Conservation (phyloP, 2,797 vertebrate species). For the Mus caroli region DNA sequence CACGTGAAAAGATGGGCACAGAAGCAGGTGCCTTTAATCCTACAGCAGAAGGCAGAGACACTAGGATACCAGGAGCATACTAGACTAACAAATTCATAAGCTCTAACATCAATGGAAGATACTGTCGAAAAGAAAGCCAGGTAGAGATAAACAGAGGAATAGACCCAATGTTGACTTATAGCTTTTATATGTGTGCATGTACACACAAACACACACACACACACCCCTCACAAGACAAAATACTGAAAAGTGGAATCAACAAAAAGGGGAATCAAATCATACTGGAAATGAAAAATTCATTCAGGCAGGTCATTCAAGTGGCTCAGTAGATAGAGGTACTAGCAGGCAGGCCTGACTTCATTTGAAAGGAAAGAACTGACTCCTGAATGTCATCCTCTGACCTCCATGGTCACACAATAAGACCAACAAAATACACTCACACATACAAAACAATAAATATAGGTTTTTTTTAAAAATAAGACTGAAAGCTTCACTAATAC, state of each 20-base stretch:
- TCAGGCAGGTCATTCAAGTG: background rate
- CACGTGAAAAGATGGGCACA: background rate
- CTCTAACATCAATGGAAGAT: background rate
- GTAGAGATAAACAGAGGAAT: background rate
- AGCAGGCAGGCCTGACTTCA: background rate
- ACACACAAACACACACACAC: background rate
- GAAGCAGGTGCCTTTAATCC: background rate
- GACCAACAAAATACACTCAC: background rate
- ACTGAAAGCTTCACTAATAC: background rate
- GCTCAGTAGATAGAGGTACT: background rate
- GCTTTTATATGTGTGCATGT: background rate
- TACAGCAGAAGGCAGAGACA: background rate
- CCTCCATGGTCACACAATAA: background rate
- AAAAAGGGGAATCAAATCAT: background rate
- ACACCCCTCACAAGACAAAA: background rate
- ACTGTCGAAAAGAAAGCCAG: background rate
- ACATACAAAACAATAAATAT: background rate
- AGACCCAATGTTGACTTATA: background rate
- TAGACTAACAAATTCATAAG: background rate
- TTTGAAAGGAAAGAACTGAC: background rate
- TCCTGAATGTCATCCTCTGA: background rate
- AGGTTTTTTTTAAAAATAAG: background rate
- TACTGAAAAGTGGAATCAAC: background rate
- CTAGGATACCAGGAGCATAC: background rate
- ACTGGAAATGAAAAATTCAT: background rate